These are phyloP conservation scores for Spongia lamella DNA, from an alignment of 37 sponge, comb jelly and placozoan genomes.

Conservation along the genomic window DNA sequence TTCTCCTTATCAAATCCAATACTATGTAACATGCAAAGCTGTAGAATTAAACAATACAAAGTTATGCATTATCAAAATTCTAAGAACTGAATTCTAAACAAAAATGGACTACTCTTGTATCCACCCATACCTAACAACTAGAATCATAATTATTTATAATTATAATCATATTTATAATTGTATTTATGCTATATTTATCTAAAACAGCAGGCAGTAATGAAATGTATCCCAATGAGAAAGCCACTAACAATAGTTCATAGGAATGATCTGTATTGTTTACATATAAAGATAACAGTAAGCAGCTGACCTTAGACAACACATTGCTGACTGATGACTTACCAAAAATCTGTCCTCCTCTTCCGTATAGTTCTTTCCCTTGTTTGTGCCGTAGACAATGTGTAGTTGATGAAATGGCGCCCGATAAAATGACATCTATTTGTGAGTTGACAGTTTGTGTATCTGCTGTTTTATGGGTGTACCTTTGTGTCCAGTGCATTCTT, in stretches of 20 bases:
- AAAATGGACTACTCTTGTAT: too few relatives aligned
- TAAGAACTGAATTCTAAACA: too few relatives aligned
- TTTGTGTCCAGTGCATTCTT: conserved; percentile 86
- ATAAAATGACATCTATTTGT: conserved; percentile 75
- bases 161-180: too few relatives aligned
- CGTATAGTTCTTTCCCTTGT: conserved; percentile 97
- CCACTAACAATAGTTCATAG: background rate
- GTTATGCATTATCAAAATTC: too few relatives aligned
- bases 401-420: conserved; percentile 96
- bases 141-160: too few relatives aligned
- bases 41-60: conserved; percentile 11
- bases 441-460: background rate
- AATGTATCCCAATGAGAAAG: background rate
- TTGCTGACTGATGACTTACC: conserved; percentile 43
- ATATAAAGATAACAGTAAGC: conserved; percentile 2
- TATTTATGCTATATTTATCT: too few relatives aligned
- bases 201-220: background rate
- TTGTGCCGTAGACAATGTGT: conserved; percentile 95
- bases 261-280: background rate
- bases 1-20: conserved; percentile 96
- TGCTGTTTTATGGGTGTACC: background rate
- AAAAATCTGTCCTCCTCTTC: conserved; percentile 97
- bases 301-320: background rate
- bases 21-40: conserved; percentile 95
- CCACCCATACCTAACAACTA: too few relatives aligned